Conservation (phyloP, 2,113 vertebrate species). For the Tachycineta bicolor region DNA sequence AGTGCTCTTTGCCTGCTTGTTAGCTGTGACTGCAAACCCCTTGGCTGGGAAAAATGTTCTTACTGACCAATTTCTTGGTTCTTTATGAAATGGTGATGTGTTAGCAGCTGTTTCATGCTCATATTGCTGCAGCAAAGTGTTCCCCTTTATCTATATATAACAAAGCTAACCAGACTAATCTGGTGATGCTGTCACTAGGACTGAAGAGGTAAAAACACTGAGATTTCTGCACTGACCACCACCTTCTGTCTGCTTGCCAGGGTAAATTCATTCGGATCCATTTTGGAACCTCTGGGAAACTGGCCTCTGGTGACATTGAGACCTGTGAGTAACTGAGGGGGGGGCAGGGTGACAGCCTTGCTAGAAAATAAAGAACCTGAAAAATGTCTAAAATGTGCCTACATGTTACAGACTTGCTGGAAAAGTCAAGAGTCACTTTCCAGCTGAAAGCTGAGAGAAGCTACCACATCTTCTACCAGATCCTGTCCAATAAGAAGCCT, state of each 20-base stretch:
- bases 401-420: slow-evolving; percentile 81
- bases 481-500: slow-evolving; percentile 88
- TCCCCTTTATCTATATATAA: background rate
- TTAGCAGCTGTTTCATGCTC: background rate
- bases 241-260: slow-evolving; percentile 1
- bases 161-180: background rate
- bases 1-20: background rate
- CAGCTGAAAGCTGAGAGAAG: slow-evolving; percentile 92
- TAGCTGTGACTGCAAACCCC: background rate
- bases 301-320: slow-evolving; percentile 80
- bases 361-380: background rate
- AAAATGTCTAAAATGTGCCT: background rate
- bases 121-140: background rate
- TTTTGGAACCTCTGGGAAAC: slow-evolving; percentile 76
- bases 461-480: slow-evolving; percentile 96
- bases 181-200: background rate
- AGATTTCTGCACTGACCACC: background rate
- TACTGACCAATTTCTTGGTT: background rate
- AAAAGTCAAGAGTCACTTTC: slow-evolving; percentile 90
- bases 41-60: background rate
- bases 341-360: background rate
- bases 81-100: background rate
- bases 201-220: background rate
- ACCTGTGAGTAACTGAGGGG: slow-evolving; percentile 71
- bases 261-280: slow-evolving; percentile 83